Conservation (phyloP, 2,888 invertebrate species). For the Drosophila ustulata region DNA sequence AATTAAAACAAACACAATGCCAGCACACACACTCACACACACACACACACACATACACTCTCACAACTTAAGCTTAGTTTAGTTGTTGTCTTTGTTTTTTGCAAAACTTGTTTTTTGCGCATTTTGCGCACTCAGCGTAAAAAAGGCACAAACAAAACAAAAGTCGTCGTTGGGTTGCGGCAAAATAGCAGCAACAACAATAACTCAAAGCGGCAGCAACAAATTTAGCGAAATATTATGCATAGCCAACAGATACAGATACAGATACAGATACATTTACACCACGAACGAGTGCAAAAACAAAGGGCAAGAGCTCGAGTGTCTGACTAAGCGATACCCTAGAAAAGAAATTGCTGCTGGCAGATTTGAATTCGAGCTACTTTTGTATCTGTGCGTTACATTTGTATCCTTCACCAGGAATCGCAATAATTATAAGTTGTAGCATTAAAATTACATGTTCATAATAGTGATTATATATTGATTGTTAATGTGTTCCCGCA, state of each 20-base stretch:
- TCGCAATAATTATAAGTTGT: too few species aligned
- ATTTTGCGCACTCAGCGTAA: constrained; percentile 78
- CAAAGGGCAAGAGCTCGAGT: neutral
- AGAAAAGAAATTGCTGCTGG: neutral
- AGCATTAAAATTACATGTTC: too few species aligned
- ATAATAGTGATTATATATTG: too few species aligned
- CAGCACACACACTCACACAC: constrained; percentile 33
- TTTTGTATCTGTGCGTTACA: neutral
- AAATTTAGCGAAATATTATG: constrained; percentile 54
- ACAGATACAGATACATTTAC: constrained; percentile 37
- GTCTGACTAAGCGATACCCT: constrained; percentile 11
- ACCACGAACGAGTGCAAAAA: constrained; percentile 17
- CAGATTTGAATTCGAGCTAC: neutral
- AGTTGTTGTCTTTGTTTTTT: constrained; percentile 49
- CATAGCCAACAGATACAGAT: constrained; percentile 47
- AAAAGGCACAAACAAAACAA: constrained; percentile 57
- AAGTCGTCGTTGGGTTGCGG: constrained; percentile 56
- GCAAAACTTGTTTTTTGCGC: constrained; percentile 78
- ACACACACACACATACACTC: constrained; percentile 27
- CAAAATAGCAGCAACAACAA: constrained; percentile 38
- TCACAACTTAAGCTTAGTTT: constrained; percentile 60
- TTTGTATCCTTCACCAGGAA: too few species aligned
- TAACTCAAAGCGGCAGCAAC: constrained; percentile 33
- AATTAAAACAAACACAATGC: constrained; percentile 68
- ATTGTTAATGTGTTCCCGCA: too few species aligned